Evolutionary conservation across 1,140 invertebrate species (phyloP).

Genomic region (Limonius californicus): DNA sequence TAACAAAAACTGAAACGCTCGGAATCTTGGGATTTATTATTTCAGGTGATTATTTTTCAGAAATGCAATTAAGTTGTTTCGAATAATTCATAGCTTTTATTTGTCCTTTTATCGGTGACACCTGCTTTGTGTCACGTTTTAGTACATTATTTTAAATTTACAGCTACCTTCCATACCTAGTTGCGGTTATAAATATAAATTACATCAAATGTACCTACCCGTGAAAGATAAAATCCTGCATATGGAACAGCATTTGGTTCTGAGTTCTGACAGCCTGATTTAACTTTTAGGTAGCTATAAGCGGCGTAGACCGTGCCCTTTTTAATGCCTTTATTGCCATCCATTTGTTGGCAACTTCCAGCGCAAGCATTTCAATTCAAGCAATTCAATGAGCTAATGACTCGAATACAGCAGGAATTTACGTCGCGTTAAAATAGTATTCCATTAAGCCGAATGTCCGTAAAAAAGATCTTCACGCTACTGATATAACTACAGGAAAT

Average conservation of each 20-base stretch:
- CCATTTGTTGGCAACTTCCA: no score
- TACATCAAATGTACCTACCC: slow-evolving; percentile 16
- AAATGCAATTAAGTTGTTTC: slow-evolving; percentile 31
- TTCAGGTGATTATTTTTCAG: slow-evolving; percentile 26
- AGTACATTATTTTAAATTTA: slow-evolving; percentile 27
- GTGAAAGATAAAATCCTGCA: not conserved
- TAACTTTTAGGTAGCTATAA: not conserved
- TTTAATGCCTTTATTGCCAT: not conserved
- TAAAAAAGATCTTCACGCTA: no score
- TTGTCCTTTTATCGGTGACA: slow-evolving; percentile 27
- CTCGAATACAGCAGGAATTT: not conserved
- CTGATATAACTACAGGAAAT: not conserved
- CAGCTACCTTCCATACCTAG: slow-evolving; percentile 21
- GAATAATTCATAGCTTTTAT: slow-evolving; percentile 26
- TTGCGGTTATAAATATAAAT: slow-evolving; percentile 26
- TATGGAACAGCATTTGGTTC: not conserved
- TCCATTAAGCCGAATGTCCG: no score
- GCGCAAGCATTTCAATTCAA: no score
- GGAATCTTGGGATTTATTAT: slow-evolving; percentile 22
- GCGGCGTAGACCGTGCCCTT: not conserved
- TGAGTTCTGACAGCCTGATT: not conserved
- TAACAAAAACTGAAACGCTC: slow-evolving; percentile 25
- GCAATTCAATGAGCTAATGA: not conserved
- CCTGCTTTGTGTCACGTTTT: slow-evolving; percentile 26
- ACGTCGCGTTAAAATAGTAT: not conserved